Conservation (phyloP, 2,113 vertebrate genomes). For the Stegostoma tigrinum region DNA sequence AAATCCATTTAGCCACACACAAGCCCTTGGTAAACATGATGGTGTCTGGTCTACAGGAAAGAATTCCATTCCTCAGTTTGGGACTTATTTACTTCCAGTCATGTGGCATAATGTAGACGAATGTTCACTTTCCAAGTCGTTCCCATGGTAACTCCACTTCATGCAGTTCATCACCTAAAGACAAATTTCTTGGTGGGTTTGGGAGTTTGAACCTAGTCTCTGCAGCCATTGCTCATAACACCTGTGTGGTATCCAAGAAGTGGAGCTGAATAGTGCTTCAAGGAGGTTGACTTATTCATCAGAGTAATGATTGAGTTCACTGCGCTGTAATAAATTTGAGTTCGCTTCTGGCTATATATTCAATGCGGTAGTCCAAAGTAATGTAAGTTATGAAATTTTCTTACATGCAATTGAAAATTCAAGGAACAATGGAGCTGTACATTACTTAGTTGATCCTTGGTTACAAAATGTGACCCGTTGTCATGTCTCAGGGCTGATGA, state of each 20-base stretch:
- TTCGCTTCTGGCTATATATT: not conserved
- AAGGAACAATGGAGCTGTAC: no score
- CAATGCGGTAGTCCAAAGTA: not conserved
- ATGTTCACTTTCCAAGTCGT: not conserved
- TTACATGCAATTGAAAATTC: no score
- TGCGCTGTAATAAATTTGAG: not conserved
- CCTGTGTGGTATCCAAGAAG: not conserved
- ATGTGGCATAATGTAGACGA: not conserved
- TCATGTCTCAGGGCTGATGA: no score
- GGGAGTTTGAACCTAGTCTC: not conserved
- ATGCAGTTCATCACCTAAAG: not conserved
- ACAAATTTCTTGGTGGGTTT: slow-evolving; percentile 3
- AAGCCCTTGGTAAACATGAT: not conserved
- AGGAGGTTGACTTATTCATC: not conserved
- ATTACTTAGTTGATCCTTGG: no score
- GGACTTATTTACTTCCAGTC: not conserved
- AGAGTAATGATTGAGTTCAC: not conserved
- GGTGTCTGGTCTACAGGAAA: not conserved
- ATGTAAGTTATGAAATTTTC: not conserved
- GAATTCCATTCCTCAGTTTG: not conserved
- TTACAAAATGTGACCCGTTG: no score
- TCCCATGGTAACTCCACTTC: not conserved
- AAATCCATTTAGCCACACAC: not conserved
- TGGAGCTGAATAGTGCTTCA: not conserved
- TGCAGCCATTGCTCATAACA: not conserved